These are phyloP conservation scores for Heliothis peltigera DNA, from an alignment of 2,888 invertebrate genomes.

Conservation along the genomic window DNA sequence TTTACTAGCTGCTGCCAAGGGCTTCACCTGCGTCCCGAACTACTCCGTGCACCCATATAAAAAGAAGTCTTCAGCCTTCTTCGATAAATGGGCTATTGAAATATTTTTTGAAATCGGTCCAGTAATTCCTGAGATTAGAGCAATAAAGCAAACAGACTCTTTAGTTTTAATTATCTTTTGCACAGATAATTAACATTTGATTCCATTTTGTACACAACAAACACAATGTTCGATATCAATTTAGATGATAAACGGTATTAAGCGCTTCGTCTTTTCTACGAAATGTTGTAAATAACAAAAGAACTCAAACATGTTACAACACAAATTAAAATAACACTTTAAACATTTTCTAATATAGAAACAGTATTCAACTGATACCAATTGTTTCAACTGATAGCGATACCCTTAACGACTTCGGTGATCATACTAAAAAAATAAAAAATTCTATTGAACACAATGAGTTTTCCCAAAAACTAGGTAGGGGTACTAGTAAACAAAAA, in stretches of 20 bases:
- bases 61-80: too few relatives aligned
- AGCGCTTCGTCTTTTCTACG: neutral
- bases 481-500: too few relatives aligned
- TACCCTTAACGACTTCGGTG: conserved; percentile 28
- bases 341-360: conserved; percentile 22
- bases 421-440: conserved; percentile 43
- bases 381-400: conserved; percentile 26
- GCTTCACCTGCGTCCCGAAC: too few relatives aligned
- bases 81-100: too few relatives aligned
- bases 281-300: neutral
- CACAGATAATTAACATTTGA: too few relatives aligned
- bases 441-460: conserved; percentile 36
- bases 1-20: too few relatives aligned
- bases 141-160: too few relatives aligned
- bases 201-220: too few relatives aligned
- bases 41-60: too few relatives aligned
- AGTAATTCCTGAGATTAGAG: too few relatives aligned
- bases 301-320: conserved; percentile 1
- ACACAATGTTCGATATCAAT: neutral
- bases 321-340: conserved; percentile 7
- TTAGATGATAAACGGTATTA: neutral
- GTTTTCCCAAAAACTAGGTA: conserved; percentile 30
- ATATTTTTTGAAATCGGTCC: too few relatives aligned
- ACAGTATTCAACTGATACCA: conserved; percentile 31
- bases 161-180: too few relatives aligned